Percentiles rank a stretch among this genome's conserved stretches.
phyloP scores from a whole-genome alignment of 2,888 invertebrate genomes.

The Aporophyla lueneburgensis region DNA sequence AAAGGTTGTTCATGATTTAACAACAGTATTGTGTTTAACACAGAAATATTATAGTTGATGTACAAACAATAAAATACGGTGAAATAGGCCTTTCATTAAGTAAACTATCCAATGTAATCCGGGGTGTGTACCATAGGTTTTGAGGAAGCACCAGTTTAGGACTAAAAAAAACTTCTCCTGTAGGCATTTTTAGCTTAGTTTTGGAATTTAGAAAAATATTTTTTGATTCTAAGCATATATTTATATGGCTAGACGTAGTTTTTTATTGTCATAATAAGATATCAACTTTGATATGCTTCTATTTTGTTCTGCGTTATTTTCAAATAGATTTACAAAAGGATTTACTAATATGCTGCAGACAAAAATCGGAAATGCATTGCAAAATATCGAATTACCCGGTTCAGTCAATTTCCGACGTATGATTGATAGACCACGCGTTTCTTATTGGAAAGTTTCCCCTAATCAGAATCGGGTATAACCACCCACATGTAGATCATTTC shows the following conservation, averaged over 20 bases:
- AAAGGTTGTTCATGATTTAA: slow-evolving; percentile 5
- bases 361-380: not conserved
- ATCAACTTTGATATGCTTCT: too few relatives aligned
- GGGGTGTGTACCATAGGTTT: not conserved
- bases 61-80: not conserved
- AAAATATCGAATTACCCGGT: not conserved
- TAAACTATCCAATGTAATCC: slow-evolving; percentile 1
- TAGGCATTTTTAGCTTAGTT: not conserved
- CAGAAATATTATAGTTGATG: not conserved
- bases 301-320: not conserved
- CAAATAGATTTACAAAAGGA: not conserved
- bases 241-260: not conserved
- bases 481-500: slow-evolving; percentile 83
- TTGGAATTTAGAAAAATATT: too few relatives aligned
- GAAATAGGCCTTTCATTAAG: not conserved
- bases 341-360: not conserved
- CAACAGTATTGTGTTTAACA: not conserved
- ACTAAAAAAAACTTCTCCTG: not conserved
- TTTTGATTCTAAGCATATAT: not conserved
- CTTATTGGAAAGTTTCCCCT: slow-evolving; percentile 68
- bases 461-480: slow-evolving; percentile 74
- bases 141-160: not conserved
- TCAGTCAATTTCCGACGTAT: slow-evolving; percentile 6
- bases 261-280: not conserved
- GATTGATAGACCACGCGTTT: slow-evolving; percentile 55